A percentile compares a stretch with the other conserved stretches of the same genome.
These are phyloP conservation scores for Thymelicus lineola DNA, from an alignment of 2,888 invertebrate genomes.

Conservation along the genomic window DNA sequence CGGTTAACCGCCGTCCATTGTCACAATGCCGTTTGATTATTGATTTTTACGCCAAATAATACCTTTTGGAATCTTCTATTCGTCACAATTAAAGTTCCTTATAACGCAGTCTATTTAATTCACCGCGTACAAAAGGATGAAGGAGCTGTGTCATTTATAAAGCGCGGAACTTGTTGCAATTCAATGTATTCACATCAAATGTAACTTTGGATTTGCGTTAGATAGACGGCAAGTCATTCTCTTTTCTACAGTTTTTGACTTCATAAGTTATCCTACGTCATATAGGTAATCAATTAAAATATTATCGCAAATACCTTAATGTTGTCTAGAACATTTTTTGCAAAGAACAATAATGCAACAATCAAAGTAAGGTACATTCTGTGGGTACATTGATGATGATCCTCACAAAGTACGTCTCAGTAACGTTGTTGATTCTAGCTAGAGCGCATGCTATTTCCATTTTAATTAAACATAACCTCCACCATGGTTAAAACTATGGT, in stretches of 20 bases:
- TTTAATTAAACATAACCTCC: too few species aligned
- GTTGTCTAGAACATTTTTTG: too few species aligned
- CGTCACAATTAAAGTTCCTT: slow-evolving; percentile 77
- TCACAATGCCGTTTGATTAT: slow-evolving; percentile 76
- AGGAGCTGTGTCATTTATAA: slow-evolving; percentile 79
- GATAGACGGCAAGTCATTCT: slow-evolving; percentile 43
- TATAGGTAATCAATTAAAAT: too few species aligned
- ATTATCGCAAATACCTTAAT: too few species aligned
- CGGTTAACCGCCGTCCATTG: slow-evolving; percentile 78
- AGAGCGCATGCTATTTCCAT: too few species aligned
- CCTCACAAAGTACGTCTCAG: too few species aligned
- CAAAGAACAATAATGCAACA: too few species aligned
- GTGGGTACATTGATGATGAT: too few species aligned
- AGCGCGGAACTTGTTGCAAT: slow-evolving; percentile 78
- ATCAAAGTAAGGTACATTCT: too few species aligned
- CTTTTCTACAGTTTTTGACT: slow-evolving; percentile 3
- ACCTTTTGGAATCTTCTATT: slow-evolving; percentile 74
- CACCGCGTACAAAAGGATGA: slow-evolving; percentile 67
- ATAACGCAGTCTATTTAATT: slow-evolving; percentile 73
- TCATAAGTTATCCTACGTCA: not conserved
- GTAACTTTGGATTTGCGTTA: slow-evolving; percentile 36
- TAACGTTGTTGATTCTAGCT: too few species aligned
- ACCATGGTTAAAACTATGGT: too few species aligned
- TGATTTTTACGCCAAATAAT: slow-evolving; percentile 84
- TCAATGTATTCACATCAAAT: slow-evolving; percentile 48